Percentiles rank a stretch among this genome's conserved stretches.
Evolutionary conservation across 2,113 vertebrate species (phyloP).

Genomic region (Cavia porcellus): DNA sequence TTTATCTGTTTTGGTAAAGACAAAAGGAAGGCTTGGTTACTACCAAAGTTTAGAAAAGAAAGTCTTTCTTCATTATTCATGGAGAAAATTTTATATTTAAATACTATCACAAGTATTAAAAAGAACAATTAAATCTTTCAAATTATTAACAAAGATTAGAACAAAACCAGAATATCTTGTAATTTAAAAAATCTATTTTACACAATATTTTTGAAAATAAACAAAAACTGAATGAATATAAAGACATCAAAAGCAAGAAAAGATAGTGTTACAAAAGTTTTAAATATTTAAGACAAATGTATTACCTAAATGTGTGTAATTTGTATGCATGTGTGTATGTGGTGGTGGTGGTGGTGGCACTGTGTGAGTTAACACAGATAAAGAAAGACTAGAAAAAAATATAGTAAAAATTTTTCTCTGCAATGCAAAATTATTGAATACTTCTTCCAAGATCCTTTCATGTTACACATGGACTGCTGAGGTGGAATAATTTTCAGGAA

Average conservation of each 20-base stretch:
- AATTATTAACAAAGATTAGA: background rate
- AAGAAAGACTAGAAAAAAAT: background rate
- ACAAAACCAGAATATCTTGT: background rate
- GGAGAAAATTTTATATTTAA: background rate
- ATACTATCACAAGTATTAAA: background rate
- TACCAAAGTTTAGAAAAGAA: background rate
- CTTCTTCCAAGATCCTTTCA: slow-evolving; percentile 33
- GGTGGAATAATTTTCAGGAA: slow-evolving; percentile 39
- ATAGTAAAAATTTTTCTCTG: background rate
- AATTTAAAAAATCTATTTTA: background rate
- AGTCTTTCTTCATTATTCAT: background rate
- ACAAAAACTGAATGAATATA: background rate
- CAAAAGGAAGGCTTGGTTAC: background rate
- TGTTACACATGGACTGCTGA: background rate
- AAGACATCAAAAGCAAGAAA: background rate
- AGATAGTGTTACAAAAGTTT: background rate
- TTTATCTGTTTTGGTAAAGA: background rate
- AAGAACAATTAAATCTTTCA: background rate
- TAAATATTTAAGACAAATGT: background rate
- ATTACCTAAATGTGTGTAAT: background rate
- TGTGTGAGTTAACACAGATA: background rate
- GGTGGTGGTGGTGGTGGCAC: background rate
- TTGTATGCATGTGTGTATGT: background rate
- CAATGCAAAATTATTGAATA: slow-evolving; percentile 7
- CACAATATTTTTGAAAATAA: background rate